Base-by-base conservation (phyloP, 1,140 invertebrate genomes). In the Maniola jurtina region DNA sequence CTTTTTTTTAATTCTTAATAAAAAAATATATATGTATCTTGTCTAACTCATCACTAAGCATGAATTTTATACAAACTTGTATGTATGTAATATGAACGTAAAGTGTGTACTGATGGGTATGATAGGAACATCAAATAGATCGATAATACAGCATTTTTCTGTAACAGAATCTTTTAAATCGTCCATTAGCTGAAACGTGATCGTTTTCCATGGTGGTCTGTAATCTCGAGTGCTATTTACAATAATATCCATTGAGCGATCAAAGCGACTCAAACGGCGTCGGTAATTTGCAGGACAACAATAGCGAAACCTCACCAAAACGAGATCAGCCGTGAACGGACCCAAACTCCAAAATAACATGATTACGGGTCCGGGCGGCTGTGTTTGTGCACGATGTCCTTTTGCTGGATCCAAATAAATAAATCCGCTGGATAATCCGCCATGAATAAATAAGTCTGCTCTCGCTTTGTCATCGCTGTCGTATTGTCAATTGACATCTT, bases 391-490 rank as follows among this genome's bases (percentile, higher is more conserved):
- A 74, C 76, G 73, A 73, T 78, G 81, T 79, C 77, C 80, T 86
- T 84, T 83, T 80, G 72, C 69, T 71, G 56, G 72, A 74, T 70
- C 66, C 66, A 80, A 86, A 83, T 81, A 81, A 78, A 81, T 80
- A 80, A 80, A 83, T 79, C 79, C 75, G 63, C 16, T 42, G 64
- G 77, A 81, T 88, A 87, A 89, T 87, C 84, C 79, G 66, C 78
- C 74, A 89, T 89, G 86, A 89, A 87, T 88, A 85, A 84, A 81
- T 83, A 83, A 81, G 76, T 76, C 70, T 62, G 71, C 78, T 80
- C 73, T 66, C 72, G 71, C 77, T 83, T 85, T 87, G 83, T 88
- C 82, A 70, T 76, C 72, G 70, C 66, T 83, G 80, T 81, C 82
- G 72, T 78, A 84, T 87, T 84, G 77, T 87, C 75, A 75, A 81